A percentile compares a stretch with the other conserved stretches of the same genome.
phyloP scores from a whole-genome alignment of 2,888 invertebrate species.

The Lepidonotus clava region DNA sequence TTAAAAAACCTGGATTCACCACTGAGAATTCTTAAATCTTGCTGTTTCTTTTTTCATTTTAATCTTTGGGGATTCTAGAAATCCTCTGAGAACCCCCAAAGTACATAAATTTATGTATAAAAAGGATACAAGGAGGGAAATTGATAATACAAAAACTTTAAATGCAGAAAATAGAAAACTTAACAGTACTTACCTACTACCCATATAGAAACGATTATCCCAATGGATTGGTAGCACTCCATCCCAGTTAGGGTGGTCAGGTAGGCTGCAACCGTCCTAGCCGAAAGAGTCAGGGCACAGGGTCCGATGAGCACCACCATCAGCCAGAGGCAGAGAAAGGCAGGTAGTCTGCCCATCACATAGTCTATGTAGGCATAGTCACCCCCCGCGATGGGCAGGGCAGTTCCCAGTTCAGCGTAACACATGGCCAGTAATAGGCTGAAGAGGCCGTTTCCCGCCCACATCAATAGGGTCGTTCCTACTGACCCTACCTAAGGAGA shows the following conservation, averaged over 20 bases:
- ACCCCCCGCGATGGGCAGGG: slow-evolving; percentile 53
- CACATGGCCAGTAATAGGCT: slow-evolving; percentile 49
- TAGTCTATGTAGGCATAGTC: slow-evolving; percentile 56
- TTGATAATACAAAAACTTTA: too few species aligned
- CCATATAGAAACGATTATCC: background rate
- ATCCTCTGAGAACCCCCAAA: too few species aligned
- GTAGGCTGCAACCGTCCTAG: slow-evolving; percentile 31
- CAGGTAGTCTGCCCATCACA: slow-evolving; percentile 33
- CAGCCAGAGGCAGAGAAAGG: slow-evolving; percentile 49
- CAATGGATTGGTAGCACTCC: background rate
- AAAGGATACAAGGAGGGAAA: too few species aligned
- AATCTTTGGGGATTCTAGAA: too few species aligned
- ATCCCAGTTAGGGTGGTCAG: background rate
- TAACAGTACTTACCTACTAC: too few species aligned
- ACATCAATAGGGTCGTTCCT: slow-evolving; percentile 39
- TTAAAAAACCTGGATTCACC: too few species aligned
- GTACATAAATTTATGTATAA: too few species aligned
- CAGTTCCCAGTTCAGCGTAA: slow-evolving; percentile 52
- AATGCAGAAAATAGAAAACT: too few species aligned
- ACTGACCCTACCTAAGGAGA: slow-evolving; percentile 39
- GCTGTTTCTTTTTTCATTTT: too few species aligned
- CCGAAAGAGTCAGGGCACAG: background rate
- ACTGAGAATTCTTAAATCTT: too few species aligned
- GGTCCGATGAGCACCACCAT: slow-evolving; percentile 52
- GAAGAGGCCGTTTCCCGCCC: slow-evolving; percentile 44